Percentiles rank a stretch among this genome's conserved stretches.
These are phyloP conservation scores for Antennarius maculatus DNA, from an alignment of 2,797 vertebrate species.

Conservation along the genomic window DNA sequence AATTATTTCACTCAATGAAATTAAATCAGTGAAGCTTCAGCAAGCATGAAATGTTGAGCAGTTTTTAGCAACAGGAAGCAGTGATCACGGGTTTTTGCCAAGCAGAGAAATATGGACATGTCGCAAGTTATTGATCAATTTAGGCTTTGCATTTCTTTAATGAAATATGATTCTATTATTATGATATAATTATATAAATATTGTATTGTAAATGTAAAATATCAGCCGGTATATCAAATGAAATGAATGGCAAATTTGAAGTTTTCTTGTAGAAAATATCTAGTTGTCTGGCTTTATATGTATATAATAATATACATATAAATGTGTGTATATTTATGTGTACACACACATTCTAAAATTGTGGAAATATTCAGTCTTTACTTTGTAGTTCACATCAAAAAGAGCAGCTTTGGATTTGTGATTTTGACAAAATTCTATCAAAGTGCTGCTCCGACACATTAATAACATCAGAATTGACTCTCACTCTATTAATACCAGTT, in stretches of 20 bases:
- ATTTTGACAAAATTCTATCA: not conserved
- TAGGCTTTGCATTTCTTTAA: not conserved
- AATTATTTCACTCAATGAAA: conserved; percentile 36
- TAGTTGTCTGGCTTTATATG: too few species aligned
- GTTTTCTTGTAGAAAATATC: too few species aligned
- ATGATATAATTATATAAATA: too few species aligned
- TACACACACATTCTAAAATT: too few species aligned
- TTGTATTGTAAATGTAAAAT: too few species aligned
- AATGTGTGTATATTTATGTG: too few species aligned
- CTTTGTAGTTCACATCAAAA: conserved; percentile 1
- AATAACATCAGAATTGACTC: conserved; percentile 16
- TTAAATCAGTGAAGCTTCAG: conserved; percentile 33
- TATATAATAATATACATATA: too few species aligned
- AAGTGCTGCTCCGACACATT: conserved; percentile 1
- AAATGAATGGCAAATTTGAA: too few species aligned
- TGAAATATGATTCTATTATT: too few species aligned
- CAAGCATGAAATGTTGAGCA: conserved; percentile 34
- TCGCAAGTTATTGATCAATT: conserved; percentile 11
- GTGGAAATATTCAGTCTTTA: not conserved
- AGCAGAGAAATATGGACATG: conserved; percentile 17
- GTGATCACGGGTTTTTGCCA: conserved; percentile 10
- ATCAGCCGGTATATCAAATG: too few species aligned
- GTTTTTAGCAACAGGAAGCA: not conserved
- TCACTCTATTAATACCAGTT: not conserved
- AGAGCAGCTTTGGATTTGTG: not conserved